Evolutionary conservation across 2,113 vertebrate genomes (phyloP).

Genomic region (Mobula birostris): DNA sequence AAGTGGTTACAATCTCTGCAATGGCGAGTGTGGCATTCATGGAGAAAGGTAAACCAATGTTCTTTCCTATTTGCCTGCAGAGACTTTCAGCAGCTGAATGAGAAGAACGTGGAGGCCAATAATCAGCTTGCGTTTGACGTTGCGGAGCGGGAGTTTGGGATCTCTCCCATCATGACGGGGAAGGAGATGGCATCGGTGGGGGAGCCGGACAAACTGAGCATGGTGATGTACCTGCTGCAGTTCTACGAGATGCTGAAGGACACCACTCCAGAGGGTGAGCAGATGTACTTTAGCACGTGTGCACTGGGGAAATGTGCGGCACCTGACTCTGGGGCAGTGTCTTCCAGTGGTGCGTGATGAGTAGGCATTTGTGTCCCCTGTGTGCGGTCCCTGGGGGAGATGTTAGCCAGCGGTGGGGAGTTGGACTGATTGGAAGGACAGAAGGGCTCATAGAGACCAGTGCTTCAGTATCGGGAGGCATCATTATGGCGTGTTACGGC

Average conservation of each 20-base stretch:
- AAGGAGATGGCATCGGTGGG: conserved; percentile 93
- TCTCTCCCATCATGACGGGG: conserved; percentile 95
- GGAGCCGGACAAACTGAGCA: conserved; percentile 92
- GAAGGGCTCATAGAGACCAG: neutral
- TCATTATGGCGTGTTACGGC: no score
- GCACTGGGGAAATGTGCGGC: neutral
- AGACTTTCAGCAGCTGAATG: conserved; percentile 86
- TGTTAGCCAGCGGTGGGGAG: neutral
- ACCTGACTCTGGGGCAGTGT: neutral
- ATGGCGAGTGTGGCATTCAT: neutral
- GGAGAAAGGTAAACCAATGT: neutral
- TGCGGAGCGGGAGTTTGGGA: conserved; percentile 88
- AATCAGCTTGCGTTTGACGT: conserved; percentile 91
- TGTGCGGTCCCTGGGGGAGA: neutral
- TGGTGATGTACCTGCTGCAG: conserved; percentile 99
- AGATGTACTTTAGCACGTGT: neutral
- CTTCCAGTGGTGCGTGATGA: no score
- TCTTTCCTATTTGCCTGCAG: conserved; percentile 50
- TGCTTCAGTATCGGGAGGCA: no score
- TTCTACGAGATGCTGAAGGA: conserved; percentile 99
- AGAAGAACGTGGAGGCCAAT: conserved; percentile 79
- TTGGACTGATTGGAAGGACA: neutral
- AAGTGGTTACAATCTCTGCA: neutral
- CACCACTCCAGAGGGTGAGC: conserved; percentile 74
- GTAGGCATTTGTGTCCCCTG: no score